Evolutionary conservation across 2,888 invertebrate species (phyloP).

Genomic region (Gisinianus flammeolus): DNA sequence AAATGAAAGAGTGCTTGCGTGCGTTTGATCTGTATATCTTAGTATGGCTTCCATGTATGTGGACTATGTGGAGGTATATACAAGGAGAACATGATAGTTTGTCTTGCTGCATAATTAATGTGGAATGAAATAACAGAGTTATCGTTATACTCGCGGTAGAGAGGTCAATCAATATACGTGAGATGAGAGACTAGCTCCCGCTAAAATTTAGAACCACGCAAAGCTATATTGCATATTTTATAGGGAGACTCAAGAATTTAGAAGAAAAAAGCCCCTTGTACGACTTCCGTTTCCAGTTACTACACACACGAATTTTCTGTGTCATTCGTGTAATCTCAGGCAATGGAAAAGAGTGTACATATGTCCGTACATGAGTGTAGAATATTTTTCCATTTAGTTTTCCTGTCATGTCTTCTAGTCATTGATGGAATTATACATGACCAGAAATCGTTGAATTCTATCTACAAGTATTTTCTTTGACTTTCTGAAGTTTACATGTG

Average conservation of each 20-base stretch:
- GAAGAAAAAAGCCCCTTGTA: neutral
- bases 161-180: constrained; percentile 4
- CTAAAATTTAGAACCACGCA: too few species aligned
- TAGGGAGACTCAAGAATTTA: neutral
- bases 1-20: neutral
- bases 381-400: too few species aligned
- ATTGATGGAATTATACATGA: neutral
- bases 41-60: neutral
- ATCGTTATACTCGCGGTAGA: neutral
- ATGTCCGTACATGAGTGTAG: neutral
- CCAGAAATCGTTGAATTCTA: neutral
- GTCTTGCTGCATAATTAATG: neutral
- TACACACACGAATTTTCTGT: neutral
- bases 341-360: neutral
- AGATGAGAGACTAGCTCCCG: too few species aligned
- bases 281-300: neutral
- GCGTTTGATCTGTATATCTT: neutral
- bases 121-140: neutral
- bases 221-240: too few species aligned
- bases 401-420: too few species aligned
- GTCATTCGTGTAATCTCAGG: neutral
- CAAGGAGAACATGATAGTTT: neutral
- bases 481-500: too few species aligned
- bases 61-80: neutral
- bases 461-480: neutral